phyloP scores from a whole-genome alignment of 2,888 invertebrate genomes.

The Tinea semifulvella region DNA sequence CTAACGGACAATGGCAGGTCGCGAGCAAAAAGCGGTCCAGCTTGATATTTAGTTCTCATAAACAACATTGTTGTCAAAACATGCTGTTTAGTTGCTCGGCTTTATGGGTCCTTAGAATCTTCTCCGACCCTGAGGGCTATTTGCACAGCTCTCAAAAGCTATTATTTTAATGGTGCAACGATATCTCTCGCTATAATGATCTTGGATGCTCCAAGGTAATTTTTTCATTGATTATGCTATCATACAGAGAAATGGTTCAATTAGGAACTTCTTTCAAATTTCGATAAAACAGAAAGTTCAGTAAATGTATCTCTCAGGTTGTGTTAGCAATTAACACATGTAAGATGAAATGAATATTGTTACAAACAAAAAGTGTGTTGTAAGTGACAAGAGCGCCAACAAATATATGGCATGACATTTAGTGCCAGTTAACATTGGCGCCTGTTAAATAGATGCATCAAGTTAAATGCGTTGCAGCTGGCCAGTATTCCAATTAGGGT shows the following conservation, averaged over 20 bases:
- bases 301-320: no score
- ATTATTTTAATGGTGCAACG: slow-evolving; percentile 9
- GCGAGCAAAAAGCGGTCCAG: slow-evolving; percentile 29
- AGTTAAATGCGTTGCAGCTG: slow-evolving; percentile 47
- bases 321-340: slow-evolving; percentile 9
- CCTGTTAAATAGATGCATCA: slow-evolving; percentile 49
- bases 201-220: neutral
- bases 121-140: slow-evolving; percentile 25
- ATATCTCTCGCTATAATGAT: neutral
- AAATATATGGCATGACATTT: slow-evolving; percentile 55
- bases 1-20: slow-evolving; percentile 25
- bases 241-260: neutral
- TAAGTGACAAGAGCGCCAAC: slow-evolving; percentile 36
- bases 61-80: slow-evolving; percentile 36
- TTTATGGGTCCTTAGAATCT: slow-evolving; percentile 16
- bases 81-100: slow-evolving; percentile 7
- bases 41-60: slow-evolving; percentile 29
- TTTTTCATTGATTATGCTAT: neutral
- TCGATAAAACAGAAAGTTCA: slow-evolving; percentile 1
- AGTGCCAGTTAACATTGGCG: slow-evolving; percentile 49
- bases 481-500: slow-evolving; percentile 51
- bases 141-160: slow-evolving; percentile 31
- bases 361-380: slow-evolving; percentile 19
- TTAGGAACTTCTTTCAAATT: neutral
- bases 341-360: neutral